phyloP scores from a whole-genome alignment of 2,797 vertebrate species.

The Rhabdophis nuchalis region DNA sequence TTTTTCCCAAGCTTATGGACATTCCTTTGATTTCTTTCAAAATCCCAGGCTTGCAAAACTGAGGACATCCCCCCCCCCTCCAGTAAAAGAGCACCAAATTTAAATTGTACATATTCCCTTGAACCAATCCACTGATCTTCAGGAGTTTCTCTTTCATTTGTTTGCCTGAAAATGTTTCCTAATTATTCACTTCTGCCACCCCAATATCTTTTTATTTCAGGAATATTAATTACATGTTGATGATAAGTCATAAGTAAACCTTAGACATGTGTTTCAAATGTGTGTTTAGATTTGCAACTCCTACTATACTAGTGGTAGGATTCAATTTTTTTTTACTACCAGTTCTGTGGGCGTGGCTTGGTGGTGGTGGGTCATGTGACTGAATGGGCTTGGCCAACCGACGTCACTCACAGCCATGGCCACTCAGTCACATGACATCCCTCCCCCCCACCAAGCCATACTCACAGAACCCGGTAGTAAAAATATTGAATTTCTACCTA shows the following conservation, averaged over 20 bases:
- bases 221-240: not conserved
- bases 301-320: not conserved
- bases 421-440: too few relatives aligned
- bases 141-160: not conserved
- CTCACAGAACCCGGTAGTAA: too few relatives aligned
- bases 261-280: not conserved
- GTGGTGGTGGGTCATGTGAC: too few relatives aligned
- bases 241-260: not conserved
- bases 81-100: not conserved
- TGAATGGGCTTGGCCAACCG: too few relatives aligned
- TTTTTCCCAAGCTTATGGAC: not conserved
- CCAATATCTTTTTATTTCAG: not conserved
- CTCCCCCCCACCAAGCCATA: too few relatives aligned
- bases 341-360: too few relatives aligned
- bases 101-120: not conserved
- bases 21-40: not conserved
- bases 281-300: not conserved
- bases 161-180: not conserved
- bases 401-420: too few relatives aligned
- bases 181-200: not conserved
- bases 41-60: not conserved
- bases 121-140: not conserved
- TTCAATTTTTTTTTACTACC: too few relatives aligned
- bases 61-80: not conserved
- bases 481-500: too few relatives aligned